Conservation (phyloP, 2,113 vertebrate genomes). For the Himantopus leucocephalus region DNA sequence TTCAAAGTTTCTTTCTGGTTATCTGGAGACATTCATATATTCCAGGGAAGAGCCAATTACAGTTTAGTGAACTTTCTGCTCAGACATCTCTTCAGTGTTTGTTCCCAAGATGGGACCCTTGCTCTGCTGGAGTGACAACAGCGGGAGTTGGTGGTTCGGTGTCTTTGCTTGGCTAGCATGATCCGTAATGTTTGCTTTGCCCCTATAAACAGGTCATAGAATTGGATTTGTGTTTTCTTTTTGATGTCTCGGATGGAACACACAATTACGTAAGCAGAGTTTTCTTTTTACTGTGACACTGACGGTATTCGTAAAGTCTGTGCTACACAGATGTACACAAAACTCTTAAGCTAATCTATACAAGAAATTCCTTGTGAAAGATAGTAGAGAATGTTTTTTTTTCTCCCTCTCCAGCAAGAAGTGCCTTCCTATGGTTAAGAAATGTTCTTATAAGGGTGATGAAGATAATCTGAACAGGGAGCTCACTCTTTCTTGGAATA, state of each 20-base stretch:
- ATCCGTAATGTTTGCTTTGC: neutral
- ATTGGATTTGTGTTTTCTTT: neutral
- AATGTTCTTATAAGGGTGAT: neutral
- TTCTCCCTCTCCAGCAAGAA: neutral
- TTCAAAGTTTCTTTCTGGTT: neutral
- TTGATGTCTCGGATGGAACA: neutral
- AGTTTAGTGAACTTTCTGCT: neutral
- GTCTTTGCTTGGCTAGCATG: neutral
- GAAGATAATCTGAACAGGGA: neutral
- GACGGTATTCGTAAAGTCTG: neutral
- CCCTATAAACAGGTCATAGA: neutral
- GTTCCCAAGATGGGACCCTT: neutral
- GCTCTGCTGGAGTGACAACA: neutral
- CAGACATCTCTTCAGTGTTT: neutral
- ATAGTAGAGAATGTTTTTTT: neutral
- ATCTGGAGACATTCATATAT: neutral
- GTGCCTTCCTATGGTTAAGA: neutral
- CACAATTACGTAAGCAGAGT: neutral
- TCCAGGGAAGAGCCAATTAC: neutral
- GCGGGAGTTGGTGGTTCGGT: rapidly evolving
- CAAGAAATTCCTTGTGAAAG: neutral
- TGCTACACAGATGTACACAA: neutral
- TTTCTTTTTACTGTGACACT: neutral
- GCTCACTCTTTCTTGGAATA: neutral
- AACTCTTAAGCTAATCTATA: neutral